Evolutionary conservation across 2,797 vertebrate genomes (phyloP).

Genomic region (Rhadinocentrus ornatus): DNA sequence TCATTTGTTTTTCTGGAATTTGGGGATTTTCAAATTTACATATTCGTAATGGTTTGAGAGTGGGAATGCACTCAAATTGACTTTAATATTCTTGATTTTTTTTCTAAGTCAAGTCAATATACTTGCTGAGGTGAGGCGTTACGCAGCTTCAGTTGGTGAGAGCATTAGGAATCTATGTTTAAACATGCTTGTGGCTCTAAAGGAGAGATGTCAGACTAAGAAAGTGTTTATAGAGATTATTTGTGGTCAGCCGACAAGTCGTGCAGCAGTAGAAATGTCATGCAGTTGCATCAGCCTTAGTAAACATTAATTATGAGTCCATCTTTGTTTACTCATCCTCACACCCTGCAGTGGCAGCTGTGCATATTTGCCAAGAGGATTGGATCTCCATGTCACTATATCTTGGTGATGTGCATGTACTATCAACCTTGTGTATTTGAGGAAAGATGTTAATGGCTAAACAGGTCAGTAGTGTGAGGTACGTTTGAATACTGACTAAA

Average conservation of each 20-base stretch:
- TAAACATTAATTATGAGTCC: slow-evolving; percentile 87
- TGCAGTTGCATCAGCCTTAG: slow-evolving; percentile 85
- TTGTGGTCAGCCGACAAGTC: slow-evolving; percentile 75
- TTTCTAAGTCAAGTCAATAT: slow-evolving; percentile 23
- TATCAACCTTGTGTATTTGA: slow-evolving; percentile 57
- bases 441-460: slow-evolving; percentile 60
- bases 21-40: slow-evolving; percentile 25
- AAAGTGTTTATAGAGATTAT: slow-evolving; percentile 74
- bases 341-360: slow-evolving; percentile 85
- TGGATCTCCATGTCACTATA: slow-evolving; percentile 81
- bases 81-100: slow-evolving; percentile 7
- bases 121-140: slow-evolving; percentile 13
- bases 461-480: slow-evolving; percentile 36
- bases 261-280: slow-evolving; percentile 79
- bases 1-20: slow-evolving; percentile 29
- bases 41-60: slow-evolving; percentile 47
- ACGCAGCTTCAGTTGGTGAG: slow-evolving; percentile 18
- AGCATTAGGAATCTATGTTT: slow-evolving; percentile 53
- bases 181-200: slow-evolving; percentile 52
- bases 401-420: slow-evolving; percentile 76
- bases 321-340: slow-evolving; percentile 84
- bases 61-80: slow-evolving; percentile 21
- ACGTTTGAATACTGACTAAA: slow-evolving; percentile 31
- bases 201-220: slow-evolving; percentile 52
- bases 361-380: slow-evolving; percentile 88